A percentile compares a stretch with the other conserved stretches of the same genome.
phyloP scores from a whole-genome alignment of 1,140 invertebrate species.

The Anastatus disparis region DNA sequence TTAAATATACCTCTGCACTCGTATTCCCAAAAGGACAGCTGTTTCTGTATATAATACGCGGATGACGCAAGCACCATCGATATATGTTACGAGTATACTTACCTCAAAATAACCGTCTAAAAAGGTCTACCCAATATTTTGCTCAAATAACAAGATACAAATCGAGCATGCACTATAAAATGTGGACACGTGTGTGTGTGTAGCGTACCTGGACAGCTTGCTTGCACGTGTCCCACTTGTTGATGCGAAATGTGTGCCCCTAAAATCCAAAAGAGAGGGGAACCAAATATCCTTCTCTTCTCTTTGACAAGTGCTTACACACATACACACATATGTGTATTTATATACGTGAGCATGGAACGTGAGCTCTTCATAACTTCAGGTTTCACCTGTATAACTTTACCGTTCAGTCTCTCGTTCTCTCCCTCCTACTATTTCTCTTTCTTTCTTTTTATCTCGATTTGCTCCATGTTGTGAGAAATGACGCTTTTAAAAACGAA shows the following conservation, averaged over 20 bases:
- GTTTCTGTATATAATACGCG: not conserved
- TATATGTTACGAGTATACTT: not conserved
- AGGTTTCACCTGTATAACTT: not conserved
- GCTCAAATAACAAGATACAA: conserved; percentile 16
- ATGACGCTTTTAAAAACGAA: conserved; percentile 8
- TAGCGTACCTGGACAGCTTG: not conserved
- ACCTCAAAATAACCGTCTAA: too few species aligned
- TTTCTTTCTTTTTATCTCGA: not conserved
- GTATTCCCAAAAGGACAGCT: not conserved
- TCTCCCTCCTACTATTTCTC: too few species aligned
- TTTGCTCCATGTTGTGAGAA: conserved; percentile 18
- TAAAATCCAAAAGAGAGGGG: not conserved
- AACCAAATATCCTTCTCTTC: not conserved
- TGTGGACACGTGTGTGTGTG: not conserved
- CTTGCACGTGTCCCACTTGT: conserved; percentile 33
- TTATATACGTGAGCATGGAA: too few species aligned
- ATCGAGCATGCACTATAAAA: not conserved
- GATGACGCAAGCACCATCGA: not conserved
- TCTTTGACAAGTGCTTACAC: not conserved
- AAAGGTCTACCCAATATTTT: not conserved
- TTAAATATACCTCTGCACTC: not conserved
- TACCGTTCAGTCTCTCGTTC: too few species aligned
- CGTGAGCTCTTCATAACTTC: not conserved
- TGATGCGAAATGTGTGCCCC: conserved; percentile 13
- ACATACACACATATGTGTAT: not conserved